Percentiles rank a stretch among this genome's conserved stretches.
phyloP scores from a whole-genome alignment of 2,888 invertebrate species.

The Drosophila prostipennis region DNA sequence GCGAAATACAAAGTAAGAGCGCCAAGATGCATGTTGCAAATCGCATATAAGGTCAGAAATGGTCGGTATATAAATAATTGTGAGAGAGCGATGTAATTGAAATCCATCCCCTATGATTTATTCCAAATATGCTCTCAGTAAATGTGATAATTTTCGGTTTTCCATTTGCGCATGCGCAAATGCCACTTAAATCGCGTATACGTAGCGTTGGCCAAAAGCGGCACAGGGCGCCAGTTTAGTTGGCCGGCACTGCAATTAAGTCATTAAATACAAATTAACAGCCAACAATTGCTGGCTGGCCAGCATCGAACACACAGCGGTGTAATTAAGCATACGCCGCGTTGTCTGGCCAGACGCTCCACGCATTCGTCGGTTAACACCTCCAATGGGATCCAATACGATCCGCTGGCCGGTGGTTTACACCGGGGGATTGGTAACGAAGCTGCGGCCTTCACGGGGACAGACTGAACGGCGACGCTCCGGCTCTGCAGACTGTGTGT shows the following conservation, averaged over 20 bases:
- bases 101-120: slow-evolving; percentile 47
- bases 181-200: slow-evolving; percentile 47
- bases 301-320: slow-evolving; percentile 11
- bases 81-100: slow-evolving; percentile 18
- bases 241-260: slow-evolving; percentile 61
- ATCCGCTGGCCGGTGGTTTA: slow-evolving; percentile 19
- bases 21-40: slow-evolving; percentile 32
- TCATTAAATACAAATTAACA: slow-evolving; percentile 75
- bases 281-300: slow-evolving; percentile 45
- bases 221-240: slow-evolving; percentile 37
- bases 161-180: slow-evolving; percentile 39
- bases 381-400: background rate
- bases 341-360: slow-evolving; percentile 39
- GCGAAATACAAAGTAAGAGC: slow-evolving; percentile 21
- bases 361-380: slow-evolving; percentile 23
- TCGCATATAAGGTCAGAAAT: slow-evolving; percentile 42
- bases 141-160: slow-evolving; percentile 46
- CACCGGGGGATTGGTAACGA: slow-evolving; percentile 13
- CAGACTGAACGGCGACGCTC: slow-evolving; percentile 70
- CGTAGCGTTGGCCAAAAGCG: slow-evolving; percentile 42
- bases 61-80: slow-evolving; percentile 50
- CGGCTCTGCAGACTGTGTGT: slow-evolving; percentile 64
- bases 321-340: slow-evolving; percentile 70
- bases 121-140: slow-evolving; percentile 34
- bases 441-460: slow-evolving; percentile 61